Conservation (phyloP, 2,888 invertebrate genomes). For the Ischnura elegans region DNA sequence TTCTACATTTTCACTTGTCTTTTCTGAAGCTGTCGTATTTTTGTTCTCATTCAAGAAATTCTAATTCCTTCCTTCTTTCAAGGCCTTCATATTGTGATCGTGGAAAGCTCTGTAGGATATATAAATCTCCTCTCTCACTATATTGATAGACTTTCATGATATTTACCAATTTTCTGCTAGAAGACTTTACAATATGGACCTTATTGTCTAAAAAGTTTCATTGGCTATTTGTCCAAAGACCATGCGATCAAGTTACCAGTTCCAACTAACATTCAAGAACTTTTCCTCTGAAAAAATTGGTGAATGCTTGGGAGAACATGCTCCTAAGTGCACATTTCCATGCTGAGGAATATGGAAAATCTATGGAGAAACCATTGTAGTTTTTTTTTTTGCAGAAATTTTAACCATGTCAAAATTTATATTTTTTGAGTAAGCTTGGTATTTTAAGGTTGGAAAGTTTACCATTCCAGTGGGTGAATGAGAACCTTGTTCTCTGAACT, state of each 20-base stretch:
- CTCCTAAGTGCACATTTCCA: neutral
- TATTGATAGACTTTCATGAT: neutral
- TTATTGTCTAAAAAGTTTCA: neutral
- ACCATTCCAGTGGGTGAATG: conserved; percentile 35
- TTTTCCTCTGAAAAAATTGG: neutral
- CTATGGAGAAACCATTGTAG: neutral
- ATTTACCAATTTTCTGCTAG: neutral
- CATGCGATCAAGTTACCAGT: neutral
- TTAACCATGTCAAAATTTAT: neutral
- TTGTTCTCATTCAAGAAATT: neutral
- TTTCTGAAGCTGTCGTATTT: neutral
- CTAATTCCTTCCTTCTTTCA: neutral
- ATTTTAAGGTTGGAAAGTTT: neutral
- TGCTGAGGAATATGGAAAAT: neutral
- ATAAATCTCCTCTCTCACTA: neutral
- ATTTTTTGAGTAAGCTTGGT: neutral
- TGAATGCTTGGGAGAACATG: neutral
- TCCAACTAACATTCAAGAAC: neutral
- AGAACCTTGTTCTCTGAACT: neutral
- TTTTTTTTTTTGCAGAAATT: neutral
- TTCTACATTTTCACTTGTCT: neutral
- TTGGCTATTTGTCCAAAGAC: neutral
- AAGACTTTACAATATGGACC: neutral
- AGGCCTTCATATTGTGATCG: neutral
- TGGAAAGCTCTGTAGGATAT: neutral